Base-by-base conservation (phyloP, 2,797 vertebrate species). In the Syndactyla subalaris region DNA sequence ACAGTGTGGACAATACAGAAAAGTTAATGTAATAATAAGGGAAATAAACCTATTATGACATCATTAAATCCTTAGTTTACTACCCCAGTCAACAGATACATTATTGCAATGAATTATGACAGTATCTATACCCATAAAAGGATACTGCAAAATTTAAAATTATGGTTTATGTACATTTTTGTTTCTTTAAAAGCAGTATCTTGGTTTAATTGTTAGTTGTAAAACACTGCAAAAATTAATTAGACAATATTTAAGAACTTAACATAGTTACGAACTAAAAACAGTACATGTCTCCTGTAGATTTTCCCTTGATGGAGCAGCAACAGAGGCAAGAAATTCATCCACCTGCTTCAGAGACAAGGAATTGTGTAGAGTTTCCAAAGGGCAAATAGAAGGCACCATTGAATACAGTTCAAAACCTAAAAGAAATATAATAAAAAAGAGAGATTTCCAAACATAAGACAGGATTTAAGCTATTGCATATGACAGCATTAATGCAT, bases 331-430 rank as follows among this genome's bases (percentile, higher is more conserved):
- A 66, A 99, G 98, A 96, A 99, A 99, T 96, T 99, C 99, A 94
- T 99, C 99, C 91, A 99, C 98, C 95, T 99, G 99, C 98, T 99
- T 99, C 97, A 99, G 97, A 85, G 98, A 99, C 46, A 99, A 97
- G 32, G 99, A 99, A 92, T 99, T 99, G 95, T 99, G 99, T 68
- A 99, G 98, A 17, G 99, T 99, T 98, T 99, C 99, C 96, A 99
- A 95, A 63, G 99, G 99, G 89, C 99, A 99, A 95, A 99, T 99
- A 83, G 99, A 99, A 82, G 99, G 99, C 93, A 99, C 99, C 99
- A 99, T 99, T 94, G 99, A 99, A 96, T 99, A 99, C 41, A 99
- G 96, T 97, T 99, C 99, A 98, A 99, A 99, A 66, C 98, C 99
- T 98, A 97, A 80, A 98, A 96, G 86, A 95, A 92, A 94, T 95